Evolutionary conservation across 2,797 vertebrate species (phyloP), one percentile per base, ranked within the genome.

Genomic region (Rhinophrynus dorsalis): DNA sequence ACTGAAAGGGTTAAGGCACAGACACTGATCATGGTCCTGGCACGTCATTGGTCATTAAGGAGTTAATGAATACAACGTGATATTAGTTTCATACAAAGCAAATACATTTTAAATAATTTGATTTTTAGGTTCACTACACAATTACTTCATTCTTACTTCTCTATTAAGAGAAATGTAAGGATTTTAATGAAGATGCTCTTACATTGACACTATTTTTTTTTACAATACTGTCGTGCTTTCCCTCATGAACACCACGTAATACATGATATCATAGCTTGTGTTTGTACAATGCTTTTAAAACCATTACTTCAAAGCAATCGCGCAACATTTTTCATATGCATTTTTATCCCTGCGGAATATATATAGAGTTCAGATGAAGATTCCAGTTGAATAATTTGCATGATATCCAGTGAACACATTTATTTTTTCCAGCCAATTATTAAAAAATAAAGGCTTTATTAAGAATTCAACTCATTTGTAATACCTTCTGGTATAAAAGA

Each of bases 391-490:
- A 73, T 73, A 73, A 73, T 73, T 73, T 66, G 69, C 35, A 44
- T 40, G 17, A 44, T 65, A 33, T 66, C 44, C 55, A 44, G 47
- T 58, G 69, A 58, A 66, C 52, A 57, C 60, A 26, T 57, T 38
- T 33, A 72, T 65, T 72, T 57, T n/a, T 52, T 66, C 32, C 52
- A 73, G 42, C 24, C 62, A 73, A 73, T 66, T 73, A 73, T 59
- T 73, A 63, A 63, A 61, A 56, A 63, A 48, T 55, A 52, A 51
- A 65, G 35, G 62, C 51, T 62, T 55, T 73, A 65, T 73, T 73
- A 65, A 45, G 69, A 73, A 73, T 66, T 48, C 61, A 66, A 52
- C 60, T 65, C 65, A 65, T 73, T 66, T 65, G 45, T 73, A 73
- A 73, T 73, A 59, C 69, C 69, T 66, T 17, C 55, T 54, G 69